phyloP scores from a whole-genome alignment of 1,140 invertebrate species.

The Diabrotica undecimpunctata region DNA sequence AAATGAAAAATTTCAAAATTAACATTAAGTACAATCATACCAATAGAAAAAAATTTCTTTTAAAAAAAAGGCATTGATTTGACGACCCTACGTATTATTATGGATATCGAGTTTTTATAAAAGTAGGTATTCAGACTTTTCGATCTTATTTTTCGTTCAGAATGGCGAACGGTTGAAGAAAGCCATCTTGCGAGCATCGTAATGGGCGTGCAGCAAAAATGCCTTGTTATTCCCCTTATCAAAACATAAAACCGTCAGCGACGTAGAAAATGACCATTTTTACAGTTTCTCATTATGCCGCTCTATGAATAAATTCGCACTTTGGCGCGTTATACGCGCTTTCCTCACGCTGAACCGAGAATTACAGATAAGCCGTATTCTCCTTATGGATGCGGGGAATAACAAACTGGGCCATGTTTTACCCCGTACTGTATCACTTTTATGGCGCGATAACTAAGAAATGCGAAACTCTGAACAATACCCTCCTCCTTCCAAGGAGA shows the following conservation, averaged over 20 bases:
- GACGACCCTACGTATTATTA: no score
- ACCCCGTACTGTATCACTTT: slow-evolving; percentile 26
- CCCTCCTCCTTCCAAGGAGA: slow-evolving; percentile 3
- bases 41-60: no score
- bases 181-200: slow-evolving; percentile 12
- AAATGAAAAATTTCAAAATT: no score
- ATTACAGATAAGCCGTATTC: slow-evolving; percentile 45
- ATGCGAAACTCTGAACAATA: slow-evolving; percentile 11
- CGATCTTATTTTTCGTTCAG: no score
- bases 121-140: no score
- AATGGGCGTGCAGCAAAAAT: slow-evolving; percentile 37
- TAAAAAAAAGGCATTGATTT: no score
- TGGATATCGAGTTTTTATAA: no score
- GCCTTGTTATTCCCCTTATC: slow-evolving; percentile 49
- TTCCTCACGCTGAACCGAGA: slow-evolving; percentile 37
- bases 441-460: slow-evolving; percentile 24
- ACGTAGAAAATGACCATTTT: slow-evolving; percentile 51
- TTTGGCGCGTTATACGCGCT: slow-evolving; percentile 43
- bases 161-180: background rate
- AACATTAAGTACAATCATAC: no score
- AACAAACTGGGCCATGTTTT: slow-evolving; percentile 44
- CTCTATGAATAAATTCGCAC: slow-evolving; percentile 55
- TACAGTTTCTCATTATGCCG: slow-evolving; percentile 54
- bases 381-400: slow-evolving; percentile 38
- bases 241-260: slow-evolving; percentile 50